Conservation (phyloP, 2,888 invertebrate species). For the Yponomeuta plumbellus region DNA sequence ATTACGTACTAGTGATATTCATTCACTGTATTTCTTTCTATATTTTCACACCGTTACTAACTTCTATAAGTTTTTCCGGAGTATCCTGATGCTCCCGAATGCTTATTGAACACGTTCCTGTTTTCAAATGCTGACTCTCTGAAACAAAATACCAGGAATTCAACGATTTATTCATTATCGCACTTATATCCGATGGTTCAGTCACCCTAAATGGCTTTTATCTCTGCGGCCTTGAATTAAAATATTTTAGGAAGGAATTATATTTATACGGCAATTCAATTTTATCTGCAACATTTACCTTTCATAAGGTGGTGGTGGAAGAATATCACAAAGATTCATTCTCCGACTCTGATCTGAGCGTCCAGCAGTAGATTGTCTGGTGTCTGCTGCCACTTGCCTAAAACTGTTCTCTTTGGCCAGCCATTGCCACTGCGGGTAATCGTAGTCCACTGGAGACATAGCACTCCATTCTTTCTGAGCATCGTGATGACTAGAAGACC, state of each 20-base stretch:
- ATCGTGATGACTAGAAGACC: conserved; percentile 66
- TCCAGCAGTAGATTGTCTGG: conserved; percentile 49
- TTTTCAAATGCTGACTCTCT: conserved; percentile 67
- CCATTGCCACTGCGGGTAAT: conserved; percentile 73
- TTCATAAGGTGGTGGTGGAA: conserved; percentile 68
- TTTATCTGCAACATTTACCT: conserved; percentile 38
- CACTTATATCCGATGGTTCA: too few species aligned
- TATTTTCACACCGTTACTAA: conserved; percentile 33
- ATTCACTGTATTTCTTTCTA: conserved; percentile 30
- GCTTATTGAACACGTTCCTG: conserved; percentile 59
- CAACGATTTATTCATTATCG: too few species aligned
- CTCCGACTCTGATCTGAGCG: conserved; percentile 62
- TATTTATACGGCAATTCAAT: neutral
- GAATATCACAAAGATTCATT: conserved; percentile 69
- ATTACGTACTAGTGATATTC: conserved; percentile 67
- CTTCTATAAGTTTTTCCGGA: conserved; percentile 65
- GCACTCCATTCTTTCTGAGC: conserved; percentile 63
- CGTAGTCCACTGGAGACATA: conserved; percentile 65
- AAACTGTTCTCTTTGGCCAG: conserved; percentile 65
- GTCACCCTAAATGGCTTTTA: too few species aligned
- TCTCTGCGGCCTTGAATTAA: too few species aligned
- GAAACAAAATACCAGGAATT: conserved; percentile 23
- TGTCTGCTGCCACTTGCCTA: conserved; percentile 46
- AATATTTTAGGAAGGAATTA: neutral
- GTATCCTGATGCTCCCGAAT: conserved; percentile 67